Conservation (phyloP, 2,888 invertebrate species). For the Synergus japonicus region DNA sequence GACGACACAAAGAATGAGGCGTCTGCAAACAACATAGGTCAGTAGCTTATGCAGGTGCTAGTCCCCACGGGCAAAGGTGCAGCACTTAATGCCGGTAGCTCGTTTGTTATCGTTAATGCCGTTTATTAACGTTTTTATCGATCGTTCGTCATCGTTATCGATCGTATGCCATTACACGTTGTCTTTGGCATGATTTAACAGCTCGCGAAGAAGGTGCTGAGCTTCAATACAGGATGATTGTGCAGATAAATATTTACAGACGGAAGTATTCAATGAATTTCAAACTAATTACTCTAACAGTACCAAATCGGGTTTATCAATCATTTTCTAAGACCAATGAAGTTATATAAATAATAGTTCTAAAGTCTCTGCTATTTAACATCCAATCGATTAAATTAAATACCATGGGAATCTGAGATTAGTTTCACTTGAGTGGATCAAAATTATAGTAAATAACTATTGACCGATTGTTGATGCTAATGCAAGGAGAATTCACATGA, state of each 20-base stretch:
- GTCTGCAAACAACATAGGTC: slow-evolving; percentile 2
- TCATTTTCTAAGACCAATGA: background rate
- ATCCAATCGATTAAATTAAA: background rate
- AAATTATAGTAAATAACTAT: background rate
- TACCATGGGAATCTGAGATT: background rate
- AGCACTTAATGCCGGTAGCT: slow-evolving; percentile 43
- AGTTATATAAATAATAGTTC: background rate
- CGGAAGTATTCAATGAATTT: background rate
- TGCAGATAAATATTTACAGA: background rate
- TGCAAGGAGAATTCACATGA: background rate
- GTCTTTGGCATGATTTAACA: slow-evolving; percentile 48
- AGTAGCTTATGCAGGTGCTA: slow-evolving; percentile 42
- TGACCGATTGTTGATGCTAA: background rate
- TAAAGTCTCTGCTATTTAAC: background rate
- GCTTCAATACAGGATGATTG: background rate
- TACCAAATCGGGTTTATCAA: background rate
- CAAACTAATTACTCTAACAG: background rate
- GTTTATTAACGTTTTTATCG: slow-evolving; percentile 53
- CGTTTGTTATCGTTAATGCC: slow-evolving; percentile 52
- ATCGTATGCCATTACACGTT: slow-evolving; percentile 52
- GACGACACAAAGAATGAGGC: slow-evolving; percentile 4
- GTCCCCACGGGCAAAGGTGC: slow-evolving; percentile 48
- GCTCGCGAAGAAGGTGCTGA: slow-evolving; percentile 3
- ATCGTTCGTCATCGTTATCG: slow-evolving; percentile 55
- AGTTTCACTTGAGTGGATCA: background rate